Base-by-base conservation (phyloP, 2,113 vertebrate species). In the Indicator indicator region DNA sequence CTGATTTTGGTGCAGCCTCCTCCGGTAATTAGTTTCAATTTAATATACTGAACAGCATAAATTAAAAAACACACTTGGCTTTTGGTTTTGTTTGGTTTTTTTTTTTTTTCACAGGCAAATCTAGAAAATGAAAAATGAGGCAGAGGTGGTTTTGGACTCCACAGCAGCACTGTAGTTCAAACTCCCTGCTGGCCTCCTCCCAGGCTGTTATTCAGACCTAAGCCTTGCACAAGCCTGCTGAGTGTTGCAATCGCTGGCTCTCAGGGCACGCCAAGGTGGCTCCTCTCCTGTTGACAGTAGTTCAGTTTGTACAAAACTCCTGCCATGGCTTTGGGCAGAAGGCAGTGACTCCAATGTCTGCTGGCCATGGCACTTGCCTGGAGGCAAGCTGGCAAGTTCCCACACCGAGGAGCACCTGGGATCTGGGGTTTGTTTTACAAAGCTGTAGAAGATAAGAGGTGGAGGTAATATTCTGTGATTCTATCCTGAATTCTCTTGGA, bases 371-470 rank as follows among this genome's bases (percentile, higher is more conserved):
- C n/a, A 27, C 21, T 18, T n/a, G 55, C 48, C 32, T 14, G 27
- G 27, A 68, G 68, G 54, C 1, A 3, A 64, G 38, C 58, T 0
- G 0, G 21, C 2, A 58, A 30, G 7, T 18, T 86, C 73, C 63
- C 6, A 3, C 1, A 8, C 12, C 46, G 32, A 65, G 32, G 0
- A 76, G 28, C 26, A 26, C 12, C 10, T 4, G 5, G 20, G 36
- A 26, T 33, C 65, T 65, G 50, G 8, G 27, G 30, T 20, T 54
- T 50, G 24, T 23, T 84, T 87, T 50, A 64, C 40, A 26, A 63
- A 10, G 19, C 5, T 67, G 30, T n/a, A 62, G 8, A 12, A 73
- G 38, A 62, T 3, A 62, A 73, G 36, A 58, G 21, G 50, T 2
- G 50, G 24, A 84, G 17, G 24, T 33, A 67, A 13, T 26, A 52